phyloP scores from a whole-genome alignment of 2,888 invertebrate species.

The Chromoteleia sp. region DNA sequence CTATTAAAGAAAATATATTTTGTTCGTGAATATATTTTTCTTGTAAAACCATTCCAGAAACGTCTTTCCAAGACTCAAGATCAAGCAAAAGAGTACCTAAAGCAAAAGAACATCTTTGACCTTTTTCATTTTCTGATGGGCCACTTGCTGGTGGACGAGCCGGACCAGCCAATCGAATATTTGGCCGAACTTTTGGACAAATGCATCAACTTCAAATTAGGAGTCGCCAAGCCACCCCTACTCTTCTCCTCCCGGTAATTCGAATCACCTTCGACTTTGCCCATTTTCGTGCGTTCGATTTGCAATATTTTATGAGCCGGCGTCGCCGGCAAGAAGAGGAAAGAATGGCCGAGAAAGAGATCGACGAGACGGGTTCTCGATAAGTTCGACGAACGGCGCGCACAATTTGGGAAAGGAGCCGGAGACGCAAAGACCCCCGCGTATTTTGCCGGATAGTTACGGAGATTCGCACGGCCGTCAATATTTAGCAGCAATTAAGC shows the following conservation, averaged over 20 bases:
- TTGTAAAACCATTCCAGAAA: constrained; percentile 69
- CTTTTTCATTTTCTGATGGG: constrained; percentile 85
- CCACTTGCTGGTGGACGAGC: constrained; percentile 83
- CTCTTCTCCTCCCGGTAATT: constrained; percentile 81
- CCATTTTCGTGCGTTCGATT: constrained; percentile 32
- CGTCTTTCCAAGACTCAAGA: constrained; percentile 77
- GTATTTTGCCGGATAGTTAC: constrained; percentile 35
- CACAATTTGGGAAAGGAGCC: constrained; percentile 51
- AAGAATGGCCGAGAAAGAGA: constrained; percentile 48
- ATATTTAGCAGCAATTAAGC: constrained; percentile 57
- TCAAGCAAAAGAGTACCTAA: constrained; percentile 83
- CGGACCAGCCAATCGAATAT: constrained; percentile 84
- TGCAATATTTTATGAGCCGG: constrained; percentile 35
- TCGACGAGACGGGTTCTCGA: constrained; percentile 60
- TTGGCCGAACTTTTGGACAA: constrained; percentile 84
- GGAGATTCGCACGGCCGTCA: constrained; percentile 29
- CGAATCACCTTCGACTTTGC: constrained; percentile 16
- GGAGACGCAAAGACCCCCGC: constrained; percentile 44
- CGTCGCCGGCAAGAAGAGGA: constrained; percentile 22
- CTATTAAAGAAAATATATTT: too few relatives aligned
- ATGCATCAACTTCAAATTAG: constrained; percentile 84
- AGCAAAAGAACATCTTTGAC: constrained; percentile 83
- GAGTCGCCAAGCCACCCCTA: constrained; percentile 84
- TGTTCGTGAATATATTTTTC: too few relatives aligned
- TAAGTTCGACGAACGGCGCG: constrained; percentile 68